phyloP scores from a whole-genome alignment of 2,113 vertebrate genomes.

The Sturnus vulgaris region DNA sequence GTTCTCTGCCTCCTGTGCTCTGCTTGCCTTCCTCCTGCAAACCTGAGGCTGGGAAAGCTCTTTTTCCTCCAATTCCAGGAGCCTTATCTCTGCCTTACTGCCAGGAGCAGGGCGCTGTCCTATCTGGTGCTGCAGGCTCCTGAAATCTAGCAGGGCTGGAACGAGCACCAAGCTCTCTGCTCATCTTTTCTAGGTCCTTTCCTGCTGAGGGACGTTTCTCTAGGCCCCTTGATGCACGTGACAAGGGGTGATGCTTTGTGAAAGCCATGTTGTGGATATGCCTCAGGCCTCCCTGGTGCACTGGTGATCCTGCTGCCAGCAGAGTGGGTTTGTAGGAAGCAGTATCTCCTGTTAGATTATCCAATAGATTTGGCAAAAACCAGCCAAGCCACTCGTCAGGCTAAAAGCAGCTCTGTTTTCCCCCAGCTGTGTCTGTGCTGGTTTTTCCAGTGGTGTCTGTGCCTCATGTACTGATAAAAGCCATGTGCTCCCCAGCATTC shows the following conservation, averaged over 20 bases:
- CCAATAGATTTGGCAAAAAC: fast-evolving
- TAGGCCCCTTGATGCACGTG: background rate
- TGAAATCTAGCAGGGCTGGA: background rate
- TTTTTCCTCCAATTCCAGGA: fast-evolving
- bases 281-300: background rate
- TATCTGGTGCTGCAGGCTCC: background rate
- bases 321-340: fast-evolving
- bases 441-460: background rate
- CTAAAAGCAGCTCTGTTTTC: background rate
- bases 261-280: background rate
- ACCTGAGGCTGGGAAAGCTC: background rate
- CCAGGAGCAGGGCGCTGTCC: background rate
- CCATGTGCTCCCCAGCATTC: fast-evolving
- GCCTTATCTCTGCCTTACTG: background rate
- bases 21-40: background rate
- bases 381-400: background rate
- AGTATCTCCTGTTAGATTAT: background rate
- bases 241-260: background rate
- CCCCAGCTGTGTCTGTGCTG: background rate
- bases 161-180: fast-evolving
- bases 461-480: background rate
- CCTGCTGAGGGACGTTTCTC: background rate
- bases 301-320: background rate
- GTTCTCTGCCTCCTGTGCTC: background rate
- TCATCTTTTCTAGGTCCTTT: background rate